These are phyloP conservation scores for Drosophila simulans DNA, from an alignment of 1,140 invertebrate species.

Conservation along the genomic window DNA sequence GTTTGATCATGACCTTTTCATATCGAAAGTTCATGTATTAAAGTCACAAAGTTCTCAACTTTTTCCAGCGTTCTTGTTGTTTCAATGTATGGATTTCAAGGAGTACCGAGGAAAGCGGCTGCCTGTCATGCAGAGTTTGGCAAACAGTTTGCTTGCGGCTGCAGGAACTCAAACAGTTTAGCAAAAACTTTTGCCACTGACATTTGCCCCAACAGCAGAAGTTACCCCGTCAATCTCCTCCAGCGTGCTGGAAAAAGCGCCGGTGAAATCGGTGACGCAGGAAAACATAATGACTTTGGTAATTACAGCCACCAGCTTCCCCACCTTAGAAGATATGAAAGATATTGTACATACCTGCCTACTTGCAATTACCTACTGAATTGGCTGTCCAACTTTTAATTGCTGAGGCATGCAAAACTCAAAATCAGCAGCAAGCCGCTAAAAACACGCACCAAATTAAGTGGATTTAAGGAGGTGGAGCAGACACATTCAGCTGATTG, in stretches of 20 bases:
- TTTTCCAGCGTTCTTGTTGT: constrained; percentile 9
- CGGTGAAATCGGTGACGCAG: constrained; percentile 38
- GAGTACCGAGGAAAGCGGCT: constrained; percentile 17
- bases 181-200: constrained; percentile 61
- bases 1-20: not conserved
- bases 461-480: constrained; percentile 1
- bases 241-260: constrained; percentile 5
- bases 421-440: constrained; percentile 33
- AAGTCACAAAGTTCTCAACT: not conserved
- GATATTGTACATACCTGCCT: constrained; percentile 30
- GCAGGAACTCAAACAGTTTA: constrained; percentile 64
- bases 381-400: constrained; percentile 76
- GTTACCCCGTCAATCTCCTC: constrained; percentile 7
- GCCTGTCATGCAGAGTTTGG: constrained; percentile 59
- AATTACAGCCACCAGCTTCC: constrained; percentile 47
- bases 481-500: constrained; percentile 3
- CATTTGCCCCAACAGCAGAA: constrained; percentile 36
- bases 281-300: constrained; percentile 71
- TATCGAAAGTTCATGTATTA: not conserved
- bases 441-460: constrained; percentile 38
- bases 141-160: constrained; percentile 72
- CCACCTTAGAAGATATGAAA: constrained; percentile 1
- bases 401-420: constrained; percentile 66
- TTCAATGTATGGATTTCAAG: constrained; percentile 1
- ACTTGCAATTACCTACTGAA: constrained; percentile 66